These are phyloP conservation scores for Brienomyrus longianalis DNA, from an alignment of 2,113 vertebrate species.

Conservation along the genomic window DNA sequence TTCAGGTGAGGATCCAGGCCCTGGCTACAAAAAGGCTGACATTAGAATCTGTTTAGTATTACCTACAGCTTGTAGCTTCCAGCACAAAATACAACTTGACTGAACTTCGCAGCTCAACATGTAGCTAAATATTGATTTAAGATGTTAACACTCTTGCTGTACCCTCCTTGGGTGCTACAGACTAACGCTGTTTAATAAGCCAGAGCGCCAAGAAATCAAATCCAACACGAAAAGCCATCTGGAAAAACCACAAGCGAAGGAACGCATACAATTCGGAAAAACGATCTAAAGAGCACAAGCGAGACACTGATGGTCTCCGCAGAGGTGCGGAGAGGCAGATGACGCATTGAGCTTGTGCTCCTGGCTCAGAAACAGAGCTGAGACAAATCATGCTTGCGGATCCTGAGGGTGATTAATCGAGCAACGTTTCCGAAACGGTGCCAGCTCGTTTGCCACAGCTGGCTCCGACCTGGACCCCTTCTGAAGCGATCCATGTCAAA, in stretches of 20 bases:
- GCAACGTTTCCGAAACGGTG: slow-evolving; percentile 1
- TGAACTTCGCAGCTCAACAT: neutral
- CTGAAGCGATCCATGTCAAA: neutral
- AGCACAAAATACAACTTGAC: neutral
- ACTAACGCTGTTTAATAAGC: slow-evolving; percentile 1
- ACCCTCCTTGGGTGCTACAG: neutral
- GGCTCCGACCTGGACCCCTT: neutral
- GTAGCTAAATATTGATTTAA: neutral
- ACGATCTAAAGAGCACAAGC: slow-evolving; percentile 10
- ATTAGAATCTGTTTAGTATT: neutral
- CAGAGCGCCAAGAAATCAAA: neutral
- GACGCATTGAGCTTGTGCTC: neutral
- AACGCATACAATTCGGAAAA: slow-evolving; percentile 16
- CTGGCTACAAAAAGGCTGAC: neutral
- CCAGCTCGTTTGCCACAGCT: slow-evolving; percentile 8
- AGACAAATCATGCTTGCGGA: slow-evolving; percentile 13
- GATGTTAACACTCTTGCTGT: neutral
- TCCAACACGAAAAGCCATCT: neutral
- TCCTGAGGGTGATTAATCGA: slow-evolving; percentile 12
- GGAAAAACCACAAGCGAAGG: slow-evolving; percentile 18
- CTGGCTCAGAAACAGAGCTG: neutral
- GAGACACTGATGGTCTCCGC: neutral
- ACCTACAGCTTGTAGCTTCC: neutral
- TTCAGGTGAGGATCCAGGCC: neutral
- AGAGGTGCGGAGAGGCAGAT: neutral